Evolutionary conservation across 2,888 invertebrate species (phyloP), one percentile per base, ranked within the genome.

Genomic region (Diaphora mendica): DNA sequence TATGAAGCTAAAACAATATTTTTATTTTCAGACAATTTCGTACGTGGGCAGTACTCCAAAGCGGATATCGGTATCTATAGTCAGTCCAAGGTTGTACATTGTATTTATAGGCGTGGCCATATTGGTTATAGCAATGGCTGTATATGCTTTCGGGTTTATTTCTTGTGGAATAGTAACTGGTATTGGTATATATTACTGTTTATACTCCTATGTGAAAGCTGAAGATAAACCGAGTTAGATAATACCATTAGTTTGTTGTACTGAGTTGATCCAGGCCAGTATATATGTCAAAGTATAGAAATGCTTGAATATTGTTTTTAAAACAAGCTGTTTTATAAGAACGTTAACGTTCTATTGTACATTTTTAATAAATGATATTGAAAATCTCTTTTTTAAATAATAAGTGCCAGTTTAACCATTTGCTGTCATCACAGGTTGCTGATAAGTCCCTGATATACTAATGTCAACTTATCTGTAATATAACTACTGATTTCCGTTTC

Each of bases 21-120:
- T 74, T 82, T 82, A 73, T 74, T 91, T 92, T 72, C 92, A 94
- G 94, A 91, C 87, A 33, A 89, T 92, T 48, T 88, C 91, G 1
- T 87, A 89, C 79, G 83, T 92, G 74, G 88, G 88, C 71, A 87
- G 89, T 74, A 81, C 85, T 73, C 90, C 93, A 67, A 89, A 92
- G 75, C 81, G 84, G 83, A 82, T 91, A 26, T 84, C 84, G 20
- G 81, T 91, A 70, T 83, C 88, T 65, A 55, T 62, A 64, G 73
- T 33, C 42, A 75, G 44, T 26, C 82, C 87, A 11, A 90, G 84
- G 77, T 71, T 85, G 0, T 88, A 87, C 71, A 70, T 87, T 20
- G 77, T 88, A 64, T 81, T 89, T 35, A 83, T 90, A 71, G 88
- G 90, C 26, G 83, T 90, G 71, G 78, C 90, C 7, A 80, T 90